Base-by-base conservation (phyloP, 2,888 invertebrate genomes). In the Sepioteuthis lessoniana region DNA sequence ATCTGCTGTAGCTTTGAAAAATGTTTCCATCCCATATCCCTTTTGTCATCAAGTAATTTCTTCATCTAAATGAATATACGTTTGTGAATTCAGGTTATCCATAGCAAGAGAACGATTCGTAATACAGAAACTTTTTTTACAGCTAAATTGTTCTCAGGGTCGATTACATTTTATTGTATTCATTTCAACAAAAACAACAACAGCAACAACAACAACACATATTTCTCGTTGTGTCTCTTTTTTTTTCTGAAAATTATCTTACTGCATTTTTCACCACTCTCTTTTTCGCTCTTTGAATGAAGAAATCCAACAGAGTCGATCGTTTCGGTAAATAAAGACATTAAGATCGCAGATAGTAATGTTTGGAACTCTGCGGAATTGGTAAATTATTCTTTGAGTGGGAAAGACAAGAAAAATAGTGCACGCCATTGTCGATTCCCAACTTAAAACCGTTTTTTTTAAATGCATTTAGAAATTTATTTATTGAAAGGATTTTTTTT, bases 351-450 rank as follows among this genome's bases (percentile, higher is more conserved):
- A 76, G 76, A 76, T 35, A 35, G 76, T 16, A 76, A 76, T n/a
- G n/a, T 76, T 35, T 76, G 16, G 76, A 35, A 25, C 76, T 76
- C 76, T n/a, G 13, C n/a, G 76, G 19, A 76, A 76, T 76, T 76
- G 76, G 35, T 76, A 76, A 76, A 76, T 76, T 76, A 76, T 76
- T 76, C 76, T 76, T 76, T 76, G 76, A 76, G 76, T 76, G 76
- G n/a, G 13, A 76, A 76, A 76, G 76, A 76, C 76, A 76, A 76
- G 76, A 76, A 76, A 35, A 76, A 76, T n/a, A 76, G 16, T 16
- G 25, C 1, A 76, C n/a, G 35, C 76, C 16, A 35, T 76, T 76
- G 76, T n/a, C 76, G 76, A 76, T 35, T 76, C 19, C n/a, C 76
- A 35, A 35, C 76, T 76, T 13, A 76, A 76, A 76, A 1, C 76